These are phyloP conservation scores for Epiblema foenella DNA, from an alignment of 2,888 invertebrate genomes.

Conservation along the genomic window DNA sequence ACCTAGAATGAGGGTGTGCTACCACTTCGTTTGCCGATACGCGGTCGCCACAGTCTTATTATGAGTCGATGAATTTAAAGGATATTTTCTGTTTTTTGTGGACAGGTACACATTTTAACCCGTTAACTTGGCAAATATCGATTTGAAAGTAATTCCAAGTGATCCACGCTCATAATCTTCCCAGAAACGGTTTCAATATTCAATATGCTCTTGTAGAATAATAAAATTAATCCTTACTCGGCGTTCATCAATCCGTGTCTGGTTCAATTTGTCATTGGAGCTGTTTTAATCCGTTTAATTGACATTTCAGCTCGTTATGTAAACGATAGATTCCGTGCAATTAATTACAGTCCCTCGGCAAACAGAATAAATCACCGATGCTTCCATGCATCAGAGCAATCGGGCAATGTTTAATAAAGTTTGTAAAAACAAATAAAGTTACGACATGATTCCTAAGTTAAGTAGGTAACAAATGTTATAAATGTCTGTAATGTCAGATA, in stretches of 20 bases:
- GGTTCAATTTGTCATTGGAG: conserved; percentile 63
- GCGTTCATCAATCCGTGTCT: conserved; percentile 64
- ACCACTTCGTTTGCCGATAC: too few relatives aligned
- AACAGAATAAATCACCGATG: conserved; percentile 47
- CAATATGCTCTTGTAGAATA: conserved; percentile 58
- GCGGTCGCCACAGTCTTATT: too few relatives aligned
- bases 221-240: conserved; percentile 66
- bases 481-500: too few relatives aligned
- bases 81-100: too few relatives aligned
- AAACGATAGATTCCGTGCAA: conserved; percentile 61
- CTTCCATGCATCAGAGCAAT: conserved; percentile 32
- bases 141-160: conserved; percentile 47
- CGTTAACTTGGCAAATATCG: conserved; percentile 6
- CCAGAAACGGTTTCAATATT: conserved; percentile 63
- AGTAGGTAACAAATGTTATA: neutral
- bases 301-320: conserved; percentile 64
- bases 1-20: too few relatives aligned
- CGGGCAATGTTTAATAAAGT: conserved; percentile 14
- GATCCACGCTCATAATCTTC: conserved; percentile 50
- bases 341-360: conserved; percentile 58
- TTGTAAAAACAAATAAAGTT: neutral
- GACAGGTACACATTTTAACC: too few relatives aligned
- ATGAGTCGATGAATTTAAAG: too few relatives aligned
- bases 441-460: neutral
- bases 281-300: conserved; percentile 70